These are phyloP conservation scores for Pomatorhinus ruficollis DNA, from an alignment of 2,113 vertebrate species.

Conservation along the genomic window DNA sequence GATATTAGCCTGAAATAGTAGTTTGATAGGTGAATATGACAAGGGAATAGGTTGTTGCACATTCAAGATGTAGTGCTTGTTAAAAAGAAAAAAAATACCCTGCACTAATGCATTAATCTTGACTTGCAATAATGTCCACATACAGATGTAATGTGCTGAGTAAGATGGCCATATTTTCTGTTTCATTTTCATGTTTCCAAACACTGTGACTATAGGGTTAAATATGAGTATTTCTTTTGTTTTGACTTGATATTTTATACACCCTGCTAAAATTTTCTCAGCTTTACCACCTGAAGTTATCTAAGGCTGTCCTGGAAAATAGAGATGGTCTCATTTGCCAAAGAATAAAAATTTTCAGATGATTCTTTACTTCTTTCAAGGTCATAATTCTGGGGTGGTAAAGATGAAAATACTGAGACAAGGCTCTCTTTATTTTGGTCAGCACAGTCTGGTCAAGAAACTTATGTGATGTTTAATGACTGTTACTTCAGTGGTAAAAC, in stretches of 20 bases:
- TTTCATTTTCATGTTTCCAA: neutral
- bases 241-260: neutral
- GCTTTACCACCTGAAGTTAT: neutral
- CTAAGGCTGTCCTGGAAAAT: neutral
- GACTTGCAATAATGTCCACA: neutral
- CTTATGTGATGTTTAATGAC: neutral
- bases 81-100: neutral
- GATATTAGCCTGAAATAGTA: neutral
- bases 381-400: neutral
- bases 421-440: neutral
- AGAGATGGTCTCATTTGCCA: neutral
- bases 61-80: neutral
- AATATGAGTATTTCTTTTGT: neutral
- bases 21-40: neutral
- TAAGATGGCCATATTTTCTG: neutral
- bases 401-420: neutral
- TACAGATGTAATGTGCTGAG: neutral
- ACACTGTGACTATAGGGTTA: neutral
- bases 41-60: neutral
- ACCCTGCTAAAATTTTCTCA: neutral
- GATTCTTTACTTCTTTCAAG: neutral
- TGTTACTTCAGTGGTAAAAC: neutral
- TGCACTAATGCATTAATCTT: neutral
- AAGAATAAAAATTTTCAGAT: neutral
- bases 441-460: neutral